A percentile compares a stretch with the other conserved stretches of the same genome.
Conservation (phyloP, 2,113 vertebrate species). For the Balaeniceps rex region DNA sequence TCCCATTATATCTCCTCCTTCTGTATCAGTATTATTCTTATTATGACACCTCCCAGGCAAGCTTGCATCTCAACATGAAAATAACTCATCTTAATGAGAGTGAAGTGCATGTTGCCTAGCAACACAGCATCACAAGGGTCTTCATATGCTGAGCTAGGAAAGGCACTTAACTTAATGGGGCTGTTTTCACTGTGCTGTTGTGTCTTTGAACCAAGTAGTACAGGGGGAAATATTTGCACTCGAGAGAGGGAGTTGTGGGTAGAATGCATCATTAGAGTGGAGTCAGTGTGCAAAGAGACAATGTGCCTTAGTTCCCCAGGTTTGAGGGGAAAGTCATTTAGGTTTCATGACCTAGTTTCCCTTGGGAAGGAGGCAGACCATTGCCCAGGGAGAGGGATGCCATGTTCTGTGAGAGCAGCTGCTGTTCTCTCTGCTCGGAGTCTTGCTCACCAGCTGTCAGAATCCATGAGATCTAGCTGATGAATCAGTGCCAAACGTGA, state of each 20-base stretch:
- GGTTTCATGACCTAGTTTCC: neutral
- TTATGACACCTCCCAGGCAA: slow-evolving; percentile 6
- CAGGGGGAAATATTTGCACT: neutral
- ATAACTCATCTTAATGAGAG: slow-evolving; percentile 53
- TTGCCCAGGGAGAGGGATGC: neutral
- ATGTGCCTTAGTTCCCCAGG: neutral
- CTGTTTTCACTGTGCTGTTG: neutral
- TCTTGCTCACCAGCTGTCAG: neutral
- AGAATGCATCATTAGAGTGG: neutral
- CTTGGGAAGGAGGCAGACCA: neutral
- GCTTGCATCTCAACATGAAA: neutral
- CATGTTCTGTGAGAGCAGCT: neutral
- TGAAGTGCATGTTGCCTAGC: slow-evolving; percentile 9
- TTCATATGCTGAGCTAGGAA: neutral
- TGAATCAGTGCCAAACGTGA: neutral
- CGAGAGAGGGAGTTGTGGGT: neutral
- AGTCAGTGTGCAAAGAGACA: neutral
- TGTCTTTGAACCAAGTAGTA: neutral
- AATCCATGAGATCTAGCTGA: neutral
- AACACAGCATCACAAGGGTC: neutral
- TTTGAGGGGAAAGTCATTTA: neutral
- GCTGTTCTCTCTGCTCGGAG: neutral
- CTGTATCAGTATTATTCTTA: neutral
- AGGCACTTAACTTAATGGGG: neutral
- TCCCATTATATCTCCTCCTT: neutral